Evolutionary conservation across 2,888 invertebrate species (phyloP), one percentile per base, ranked within the genome.

Genomic region (Andricus curvator): DNA sequence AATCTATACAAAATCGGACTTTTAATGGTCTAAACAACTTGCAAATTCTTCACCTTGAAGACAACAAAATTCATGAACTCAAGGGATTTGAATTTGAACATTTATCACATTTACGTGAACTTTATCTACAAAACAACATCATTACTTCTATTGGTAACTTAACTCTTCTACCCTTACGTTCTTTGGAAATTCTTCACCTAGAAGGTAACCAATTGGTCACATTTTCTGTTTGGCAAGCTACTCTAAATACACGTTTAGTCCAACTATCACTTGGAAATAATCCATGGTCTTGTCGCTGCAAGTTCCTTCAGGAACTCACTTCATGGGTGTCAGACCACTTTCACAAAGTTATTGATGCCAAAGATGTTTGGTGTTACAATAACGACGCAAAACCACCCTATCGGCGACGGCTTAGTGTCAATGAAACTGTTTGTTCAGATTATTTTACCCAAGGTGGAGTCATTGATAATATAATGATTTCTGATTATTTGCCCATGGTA

Each of bases 281-380:
- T 93, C 95, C 96, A 83, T 98, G 98, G 98, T 96, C 97, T 65
- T 98, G 98, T 91, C 96, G 97, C 87, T 98, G 98, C 93, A 96
- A 97, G 91, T 98, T 97, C 93, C 94, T 98, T 88, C 96, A 97
- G 92, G 96, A 96, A 89, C 94, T 97, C 87, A 96, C 97, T 82
- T 94, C 96, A 85, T 98, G 97, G 95, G 95, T 97, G 83, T 95
- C 96, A 56, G 97, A 97, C 91, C 97, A 97, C 92, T 95, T 96
- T 82, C 95, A 96, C 92, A 96, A 96, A 93, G 96, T 97, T 86
- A 94, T 96, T 83, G 97, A 97, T 92, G 95, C 96, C 85, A 94
- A 95, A 85, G 96, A 97, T 89, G 95, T 97, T 88, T 96, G 96
- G 95, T 97, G 97, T 93, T 96, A 96, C 93, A 96, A 96, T 88